Evolutionary conservation across 2,888 invertebrate genomes (phyloP), one percentile per base, ranked within the genome.

Genomic region (Tholera decimalis): DNA sequence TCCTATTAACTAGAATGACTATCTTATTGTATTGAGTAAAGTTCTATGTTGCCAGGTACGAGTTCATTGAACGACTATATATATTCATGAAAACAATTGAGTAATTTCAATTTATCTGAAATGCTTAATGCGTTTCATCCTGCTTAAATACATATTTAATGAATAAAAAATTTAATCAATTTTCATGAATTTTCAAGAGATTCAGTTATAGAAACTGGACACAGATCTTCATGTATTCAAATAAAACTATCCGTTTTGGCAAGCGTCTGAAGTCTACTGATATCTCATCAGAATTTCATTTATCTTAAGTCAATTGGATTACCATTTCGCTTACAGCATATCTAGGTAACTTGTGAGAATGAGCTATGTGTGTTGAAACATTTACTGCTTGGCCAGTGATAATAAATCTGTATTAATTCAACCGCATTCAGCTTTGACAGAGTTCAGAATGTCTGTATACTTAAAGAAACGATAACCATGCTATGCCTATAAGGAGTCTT

Each of bases 201-300:
- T n/a, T n/a, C n/a, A n/a, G 58, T 58, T 68, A 53, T 44, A 49
- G 51, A 30, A 15, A 41, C 7, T 39, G 8, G 28, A 24, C 37
- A 72, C 74, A 64, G 15, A 60, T 67, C 64, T 65, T 55, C 51
- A 77, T 73, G 55, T 61, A 77, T 65, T 70, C 77, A 65, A 60
- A 37, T 9, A 18, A 46, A 69, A 73, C 60, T 49, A 67, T 62
- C 58, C 41, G 47, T 57, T 77, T 77, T 77, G 73, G 76, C 78
- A 64, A 60, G 43, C 43, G 24, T 59, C 50, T 57, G 22, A 60
- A 18, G 59, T 53, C 26, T 9, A 60, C 15, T 54, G 67, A 54
- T 62, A 57, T 41, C 74, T 77, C 59, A 73, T 70, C 53, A 65
- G 60, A 69, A 75, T 79, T 69, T 74, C 57, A 67, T 79, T 73